Conservation (phyloP, 1,140 invertebrate species). For the Trichoplusia ni region DNA sequence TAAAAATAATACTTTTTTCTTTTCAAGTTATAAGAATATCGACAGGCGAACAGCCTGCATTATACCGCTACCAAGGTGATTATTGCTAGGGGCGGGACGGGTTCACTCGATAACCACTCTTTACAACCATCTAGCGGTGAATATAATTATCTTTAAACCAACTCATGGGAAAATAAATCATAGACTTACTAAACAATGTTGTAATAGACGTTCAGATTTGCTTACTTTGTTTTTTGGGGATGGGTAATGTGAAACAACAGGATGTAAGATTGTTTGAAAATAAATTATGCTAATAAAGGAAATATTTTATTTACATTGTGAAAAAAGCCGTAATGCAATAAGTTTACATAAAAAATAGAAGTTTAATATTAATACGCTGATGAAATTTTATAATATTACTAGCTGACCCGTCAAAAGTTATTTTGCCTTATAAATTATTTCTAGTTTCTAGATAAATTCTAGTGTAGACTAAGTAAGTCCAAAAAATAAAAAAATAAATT, state of each 20-base stretch:
- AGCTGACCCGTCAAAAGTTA: too few species aligned
- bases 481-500: too few species aligned
- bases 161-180: conserved; percentile 54
- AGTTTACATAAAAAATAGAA: too few species aligned
- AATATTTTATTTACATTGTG: not conserved
- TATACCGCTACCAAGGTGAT: conserved; percentile 51
- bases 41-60: conserved; percentile 38
- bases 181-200: conserved; percentile 30
- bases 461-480: too few species aligned
- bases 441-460: too few species aligned
- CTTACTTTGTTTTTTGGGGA: not conserved
- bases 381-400: too few species aligned
- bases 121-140: conserved; percentile 43
- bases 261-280: too few species aligned
- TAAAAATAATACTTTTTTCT: too few species aligned
- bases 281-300: not conserved
- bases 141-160: conserved; percentile 55
- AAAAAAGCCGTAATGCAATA: not conserved
- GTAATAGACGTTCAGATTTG: not conserved
- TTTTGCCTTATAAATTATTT: too few species aligned
- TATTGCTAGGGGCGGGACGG: conserved; percentile 53
- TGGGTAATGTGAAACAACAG: not conserved
- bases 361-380: too few species aligned
- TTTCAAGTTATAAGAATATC: too few species aligned
- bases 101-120: conserved; percentile 49